phyloP scores from a whole-genome alignment of 2,797 vertebrate genomes.

The Pseudopleuronectes americanus region DNA sequence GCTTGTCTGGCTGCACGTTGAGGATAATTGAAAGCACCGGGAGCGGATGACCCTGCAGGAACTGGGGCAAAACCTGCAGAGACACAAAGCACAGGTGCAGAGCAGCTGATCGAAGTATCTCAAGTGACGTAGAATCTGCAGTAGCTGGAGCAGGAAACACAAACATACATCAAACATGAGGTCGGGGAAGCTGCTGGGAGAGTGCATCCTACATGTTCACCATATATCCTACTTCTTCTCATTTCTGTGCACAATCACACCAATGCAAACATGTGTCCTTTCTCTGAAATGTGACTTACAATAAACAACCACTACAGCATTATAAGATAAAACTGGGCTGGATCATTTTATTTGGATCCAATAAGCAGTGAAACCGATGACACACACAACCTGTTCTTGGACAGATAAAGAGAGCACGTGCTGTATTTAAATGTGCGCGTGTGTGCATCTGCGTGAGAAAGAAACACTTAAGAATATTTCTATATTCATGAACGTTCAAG shows the following conservation, averaged over 20 bases:
- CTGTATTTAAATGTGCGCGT: neutral
- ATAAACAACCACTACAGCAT: no score
- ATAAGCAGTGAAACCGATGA: neutral
- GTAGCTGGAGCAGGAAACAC: constrained; percentile 4
- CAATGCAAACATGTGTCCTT: neutral
- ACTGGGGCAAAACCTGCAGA: constrained; percentile 47
- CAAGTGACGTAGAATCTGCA: constrained; percentile 1
- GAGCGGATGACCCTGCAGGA: constrained; percentile 34
- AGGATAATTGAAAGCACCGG: constrained; percentile 10
- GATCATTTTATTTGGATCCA: constrained; percentile 14
- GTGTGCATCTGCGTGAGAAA: constrained; percentile 12
- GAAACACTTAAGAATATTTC: neutral
- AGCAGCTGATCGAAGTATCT: constrained; percentile 11
- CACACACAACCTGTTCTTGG: neutral
- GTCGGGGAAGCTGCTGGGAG: no score
- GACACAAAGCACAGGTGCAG: neutral
- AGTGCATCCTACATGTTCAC: neutral
- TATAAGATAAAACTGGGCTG: neutral
- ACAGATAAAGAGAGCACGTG: no score
- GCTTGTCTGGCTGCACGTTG: neutral
- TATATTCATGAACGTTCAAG: neutral
- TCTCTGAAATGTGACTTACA: neutral
- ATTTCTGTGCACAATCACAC: no score
- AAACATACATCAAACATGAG: neutral
- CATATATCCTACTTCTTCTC: neutral